phyloP scores from a whole-genome alignment of 2,888 invertebrate genomes.

The Phania funesta region DNA sequence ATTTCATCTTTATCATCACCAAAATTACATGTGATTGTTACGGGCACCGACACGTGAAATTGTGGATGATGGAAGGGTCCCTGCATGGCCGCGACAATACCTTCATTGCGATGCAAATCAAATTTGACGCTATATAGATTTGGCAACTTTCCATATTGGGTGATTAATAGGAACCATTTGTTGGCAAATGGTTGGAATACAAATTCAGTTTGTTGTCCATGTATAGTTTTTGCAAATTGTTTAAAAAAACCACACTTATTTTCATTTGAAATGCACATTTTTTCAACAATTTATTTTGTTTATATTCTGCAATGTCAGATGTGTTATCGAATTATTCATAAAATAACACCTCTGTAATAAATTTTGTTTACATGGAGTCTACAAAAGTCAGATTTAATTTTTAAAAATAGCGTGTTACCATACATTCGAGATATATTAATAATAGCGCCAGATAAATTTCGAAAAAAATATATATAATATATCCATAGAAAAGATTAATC shows the following conservation, averaged over 20 bases:
- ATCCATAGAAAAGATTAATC: too few relatives aligned
- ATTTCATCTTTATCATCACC: slow-evolving; percentile 76
- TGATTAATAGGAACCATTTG: slow-evolving; percentile 77
- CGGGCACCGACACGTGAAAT: slow-evolving; percentile 73
- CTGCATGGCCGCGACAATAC: slow-evolving; percentile 49
- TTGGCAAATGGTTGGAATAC: slow-evolving; percentile 76
- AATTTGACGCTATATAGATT: slow-evolving; percentile 76
- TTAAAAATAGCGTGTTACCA: too few relatives aligned
- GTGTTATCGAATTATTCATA: neutral
- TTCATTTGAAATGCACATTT: slow-evolving; percentile 54
- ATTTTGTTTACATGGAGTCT: too few relatives aligned
- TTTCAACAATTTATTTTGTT: neutral
- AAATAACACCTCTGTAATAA: neutral
- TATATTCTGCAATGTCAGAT: slow-evolving; percentile 28
- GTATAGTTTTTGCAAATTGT: slow-evolving; percentile 73
- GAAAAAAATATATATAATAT: too few relatives aligned
- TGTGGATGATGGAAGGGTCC: slow-evolving; percentile 71
- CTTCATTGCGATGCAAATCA: slow-evolving; percentile 72
- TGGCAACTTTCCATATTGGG: slow-evolving; percentile 76
- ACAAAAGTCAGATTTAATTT: too few relatives aligned
- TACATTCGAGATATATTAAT: too few relatives aligned
- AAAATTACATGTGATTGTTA: slow-evolving; percentile 75
- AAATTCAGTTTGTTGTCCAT: slow-evolving; percentile 74
- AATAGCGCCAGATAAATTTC: too few relatives aligned
- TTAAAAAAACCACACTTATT: slow-evolving; percentile 72